These are phyloP conservation scores for Cossypha heuglini DNA, from an alignment of 2,797 vertebrate species.

Conservation along the genomic window DNA sequence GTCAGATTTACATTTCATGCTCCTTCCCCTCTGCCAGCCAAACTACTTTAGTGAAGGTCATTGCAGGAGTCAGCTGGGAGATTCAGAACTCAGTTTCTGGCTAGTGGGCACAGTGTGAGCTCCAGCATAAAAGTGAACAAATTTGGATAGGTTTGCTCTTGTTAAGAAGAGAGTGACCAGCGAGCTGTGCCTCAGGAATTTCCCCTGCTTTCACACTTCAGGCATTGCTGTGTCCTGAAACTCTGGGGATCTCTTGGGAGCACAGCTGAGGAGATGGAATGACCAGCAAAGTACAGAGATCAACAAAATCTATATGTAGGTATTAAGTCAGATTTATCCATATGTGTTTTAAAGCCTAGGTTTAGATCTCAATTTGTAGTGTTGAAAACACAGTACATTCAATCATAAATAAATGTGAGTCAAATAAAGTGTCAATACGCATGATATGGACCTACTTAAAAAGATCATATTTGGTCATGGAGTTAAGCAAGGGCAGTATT, in stretches of 20 bases:
- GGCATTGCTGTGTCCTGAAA: neutral
- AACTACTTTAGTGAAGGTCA: neutral
- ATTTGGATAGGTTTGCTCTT: neutral
- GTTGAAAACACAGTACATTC: neutral
- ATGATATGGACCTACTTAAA: neutral
- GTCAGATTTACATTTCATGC: neutral
- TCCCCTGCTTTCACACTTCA: neutral
- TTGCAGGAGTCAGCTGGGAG: neutral
- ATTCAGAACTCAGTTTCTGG: neutral
- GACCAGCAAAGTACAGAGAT: neutral
- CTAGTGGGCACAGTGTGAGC: neutral
- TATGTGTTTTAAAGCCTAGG: neutral
- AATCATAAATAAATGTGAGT: neutral
- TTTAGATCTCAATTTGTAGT: neutral
- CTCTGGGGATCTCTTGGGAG: neutral
- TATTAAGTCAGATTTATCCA: neutral
- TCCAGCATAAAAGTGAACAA: neutral
- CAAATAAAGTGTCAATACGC: neutral
- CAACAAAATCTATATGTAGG: neutral
- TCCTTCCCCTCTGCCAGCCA: neutral
- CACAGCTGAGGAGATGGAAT: neutral
- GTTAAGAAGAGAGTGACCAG: neutral
- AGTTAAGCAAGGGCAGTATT: neutral
- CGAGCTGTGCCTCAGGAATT: neutral
- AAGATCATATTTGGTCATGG: neutral